These are phyloP conservation scores for Motacilla tschutschensis DNA, from an alignment of 2,113 vertebrate species.

Conservation along the genomic window DNA sequence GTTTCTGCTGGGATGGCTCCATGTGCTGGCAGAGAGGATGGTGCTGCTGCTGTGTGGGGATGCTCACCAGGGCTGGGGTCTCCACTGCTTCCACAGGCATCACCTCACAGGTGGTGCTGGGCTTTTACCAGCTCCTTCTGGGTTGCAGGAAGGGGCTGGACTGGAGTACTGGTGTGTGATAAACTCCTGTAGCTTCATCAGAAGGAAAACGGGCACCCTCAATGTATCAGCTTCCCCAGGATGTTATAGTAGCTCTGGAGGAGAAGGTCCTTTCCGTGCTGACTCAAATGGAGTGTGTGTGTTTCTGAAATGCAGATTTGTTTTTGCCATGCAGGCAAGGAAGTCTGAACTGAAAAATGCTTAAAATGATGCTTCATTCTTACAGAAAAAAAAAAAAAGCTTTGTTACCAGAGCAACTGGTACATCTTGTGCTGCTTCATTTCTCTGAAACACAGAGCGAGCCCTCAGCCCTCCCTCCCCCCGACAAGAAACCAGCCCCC, in stretches of 20 bases:
- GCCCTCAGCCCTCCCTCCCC: constrained; percentile 26
- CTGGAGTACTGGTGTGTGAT: neutral
- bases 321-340: neutral
- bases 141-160: neutral
- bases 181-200: neutral
- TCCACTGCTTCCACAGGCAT: neutral
- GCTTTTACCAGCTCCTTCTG: neutral
- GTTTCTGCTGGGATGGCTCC: neutral
- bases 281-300: neutral
- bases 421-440: constrained; percentile 66
- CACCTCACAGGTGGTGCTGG: fast-evolving
- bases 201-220: neutral
- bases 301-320: neutral
- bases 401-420: constrained; percentile 66
- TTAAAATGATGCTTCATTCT: constrained; percentile 29
- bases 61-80: neutral
- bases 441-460: constrained; percentile 55
- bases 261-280: constrained; percentile 17
- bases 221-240: neutral
- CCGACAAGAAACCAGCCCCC: constrained; percentile 26
- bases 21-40: fast-evolving
- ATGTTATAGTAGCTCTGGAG: neutral
- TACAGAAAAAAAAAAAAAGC: neutral
- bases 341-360: constrained; percentile 4
- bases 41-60: fast-evolving